A percentile compares a stretch with the other conserved stretches of the same genome.
These are phyloP conservation scores for Anniella stebbinsi DNA, from an alignment of 2,797 vertebrate species.

Conservation along the genomic window DNA sequence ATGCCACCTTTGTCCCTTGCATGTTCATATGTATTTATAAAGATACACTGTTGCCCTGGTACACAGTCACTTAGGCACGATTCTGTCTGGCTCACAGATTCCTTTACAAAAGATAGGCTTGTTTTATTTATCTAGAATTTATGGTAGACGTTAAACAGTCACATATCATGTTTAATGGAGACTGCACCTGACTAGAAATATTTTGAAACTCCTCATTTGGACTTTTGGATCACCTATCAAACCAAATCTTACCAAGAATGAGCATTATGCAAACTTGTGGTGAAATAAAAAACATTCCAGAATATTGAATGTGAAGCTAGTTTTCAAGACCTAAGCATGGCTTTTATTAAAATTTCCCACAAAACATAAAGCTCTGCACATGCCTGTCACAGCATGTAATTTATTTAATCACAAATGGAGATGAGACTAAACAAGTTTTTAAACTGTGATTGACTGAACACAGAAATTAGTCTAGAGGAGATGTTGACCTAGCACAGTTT, in stretches of 20 bases:
- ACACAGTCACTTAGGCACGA: not conserved
- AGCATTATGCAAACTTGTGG: not conserved
- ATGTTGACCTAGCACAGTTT: not conserved
- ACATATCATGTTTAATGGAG: not conserved
- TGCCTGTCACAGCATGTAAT: not conserved
- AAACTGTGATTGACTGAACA: not conserved
- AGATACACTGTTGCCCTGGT: not conserved
- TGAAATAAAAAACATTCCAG: not conserved
- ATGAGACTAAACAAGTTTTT: constrained; percentile 16
- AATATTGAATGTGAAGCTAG: not conserved
- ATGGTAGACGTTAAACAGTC: not conserved
- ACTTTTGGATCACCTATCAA: too few species aligned
- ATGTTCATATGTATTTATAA: not conserved
- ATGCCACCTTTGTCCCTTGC: not conserved
- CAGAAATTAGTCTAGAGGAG: not conserved
- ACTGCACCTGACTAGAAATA: not conserved
- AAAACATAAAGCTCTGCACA: not conserved
- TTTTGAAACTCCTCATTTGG: not conserved
- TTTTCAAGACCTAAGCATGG: not conserved
- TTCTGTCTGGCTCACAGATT: not conserved
- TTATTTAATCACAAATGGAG: not conserved
- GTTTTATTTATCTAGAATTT: not conserved
- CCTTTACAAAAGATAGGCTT: not conserved
- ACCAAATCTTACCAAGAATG: not conserved
- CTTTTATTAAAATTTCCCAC: not conserved